Evolutionary conservation across 2,113 vertebrate genomes (phyloP).

Genomic region (Pipa parva): DNA sequence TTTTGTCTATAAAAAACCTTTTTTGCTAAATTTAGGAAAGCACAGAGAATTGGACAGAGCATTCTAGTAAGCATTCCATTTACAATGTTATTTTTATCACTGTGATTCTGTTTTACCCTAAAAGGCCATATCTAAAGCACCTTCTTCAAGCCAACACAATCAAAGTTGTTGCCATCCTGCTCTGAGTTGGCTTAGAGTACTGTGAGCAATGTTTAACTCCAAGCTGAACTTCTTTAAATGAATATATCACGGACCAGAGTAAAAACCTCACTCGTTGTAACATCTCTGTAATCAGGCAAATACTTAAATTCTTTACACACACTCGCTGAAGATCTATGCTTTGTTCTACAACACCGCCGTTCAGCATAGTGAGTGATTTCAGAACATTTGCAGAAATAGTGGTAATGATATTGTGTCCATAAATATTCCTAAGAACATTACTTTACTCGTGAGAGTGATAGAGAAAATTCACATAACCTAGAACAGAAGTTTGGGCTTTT

Average conservation of each 20-base stretch:
- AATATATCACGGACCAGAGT: background rate
- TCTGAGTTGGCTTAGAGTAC: too few relatives aligned
- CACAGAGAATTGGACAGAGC: too few relatives aligned
- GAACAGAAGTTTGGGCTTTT: too few relatives aligned
- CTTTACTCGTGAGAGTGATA: slow-evolving; percentile 6
- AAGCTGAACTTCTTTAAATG: background rate
- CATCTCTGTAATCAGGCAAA: background rate
- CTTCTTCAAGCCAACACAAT: too few relatives aligned
- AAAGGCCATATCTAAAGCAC: too few relatives aligned
- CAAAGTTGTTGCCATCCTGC: too few relatives aligned
- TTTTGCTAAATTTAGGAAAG: too few relatives aligned
- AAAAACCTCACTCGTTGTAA: background rate
- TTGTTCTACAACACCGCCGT: background rate
- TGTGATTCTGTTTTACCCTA: too few relatives aligned
- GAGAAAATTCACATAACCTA: background rate
- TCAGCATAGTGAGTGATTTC: slow-evolving; percentile 19
- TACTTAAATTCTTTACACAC: background rate
- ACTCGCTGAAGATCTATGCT: slow-evolving; percentile 1
- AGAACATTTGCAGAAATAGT: slow-evolving; percentile 15
- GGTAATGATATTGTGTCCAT: slow-evolving; percentile 21
- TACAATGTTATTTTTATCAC: too few relatives aligned
- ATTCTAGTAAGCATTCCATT: too few relatives aligned
- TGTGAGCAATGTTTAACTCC: too few relatives aligned
- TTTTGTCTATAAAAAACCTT: too few relatives aligned
- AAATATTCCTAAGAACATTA: slow-evolving; percentile 26